These are phyloP conservation scores for Lacerta viridis DNA, from an alignment of 2,797 vertebrate species.

Conservation along the genomic window DNA sequence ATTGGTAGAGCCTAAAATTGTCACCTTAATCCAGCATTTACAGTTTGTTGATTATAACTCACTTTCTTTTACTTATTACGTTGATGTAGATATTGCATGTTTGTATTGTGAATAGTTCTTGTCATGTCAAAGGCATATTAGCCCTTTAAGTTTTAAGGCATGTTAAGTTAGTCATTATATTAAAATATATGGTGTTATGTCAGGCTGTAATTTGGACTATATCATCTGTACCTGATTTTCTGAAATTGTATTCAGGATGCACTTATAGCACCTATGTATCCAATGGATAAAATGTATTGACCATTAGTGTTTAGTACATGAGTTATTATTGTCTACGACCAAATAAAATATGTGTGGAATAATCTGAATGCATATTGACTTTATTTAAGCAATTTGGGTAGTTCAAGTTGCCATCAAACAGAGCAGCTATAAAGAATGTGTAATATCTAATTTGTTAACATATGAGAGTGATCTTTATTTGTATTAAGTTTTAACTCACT, in stretches of 20 bases:
- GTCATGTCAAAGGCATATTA: conserved; percentile 45
- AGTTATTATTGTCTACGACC: conserved; percentile 71
- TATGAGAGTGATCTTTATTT: neutral
- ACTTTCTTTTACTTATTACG: neutral
- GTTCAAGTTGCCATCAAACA: conserved; percentile 20
- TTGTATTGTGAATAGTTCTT: conserved; percentile 70
- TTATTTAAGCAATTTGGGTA: conserved; percentile 62
- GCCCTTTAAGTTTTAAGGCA: conserved; percentile 63
- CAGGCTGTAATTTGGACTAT: conserved; percentile 69
- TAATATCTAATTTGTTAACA: conserved; percentile 33
- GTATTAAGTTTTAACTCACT: neutral
- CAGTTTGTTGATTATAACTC: conserved; percentile 29
- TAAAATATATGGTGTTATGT: conserved; percentile 61
- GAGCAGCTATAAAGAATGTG: conserved; percentile 32
- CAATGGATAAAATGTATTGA: conserved; percentile 79
- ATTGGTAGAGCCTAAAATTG: neutral
- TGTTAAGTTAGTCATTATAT: conserved; percentile 55
- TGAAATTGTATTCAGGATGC: conserved; percentile 67
- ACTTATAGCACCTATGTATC: conserved; percentile 71
- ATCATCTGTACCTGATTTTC: conserved; percentile 70
- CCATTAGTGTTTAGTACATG: conserved; percentile 75
- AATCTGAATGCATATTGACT: conserved; percentile 80
- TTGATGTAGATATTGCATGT: conserved; percentile 56
- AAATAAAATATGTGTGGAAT: conserved; percentile 85
- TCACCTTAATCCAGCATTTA: conserved; percentile 15